Evolutionary conservation across 2,797 vertebrate genomes (phyloP).

Genomic region (Chaunax sp.): DNA sequence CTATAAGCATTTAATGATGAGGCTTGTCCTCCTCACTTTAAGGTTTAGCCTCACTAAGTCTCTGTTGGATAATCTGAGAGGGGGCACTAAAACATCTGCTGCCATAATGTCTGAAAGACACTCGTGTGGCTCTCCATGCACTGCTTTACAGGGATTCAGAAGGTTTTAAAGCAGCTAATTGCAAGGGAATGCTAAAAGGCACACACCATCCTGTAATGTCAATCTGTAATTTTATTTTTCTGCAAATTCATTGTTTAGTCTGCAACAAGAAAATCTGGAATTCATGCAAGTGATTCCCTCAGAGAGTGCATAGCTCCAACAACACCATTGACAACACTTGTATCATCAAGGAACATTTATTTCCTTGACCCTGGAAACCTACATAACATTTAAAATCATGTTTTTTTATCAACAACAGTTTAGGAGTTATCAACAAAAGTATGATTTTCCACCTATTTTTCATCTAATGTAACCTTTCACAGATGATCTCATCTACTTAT

Average conservation of each 20-base stretch:
- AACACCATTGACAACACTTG: too few species aligned
- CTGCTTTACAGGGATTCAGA: constrained; percentile 36
- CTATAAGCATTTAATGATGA: constrained; percentile 29
- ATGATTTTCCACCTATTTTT: too few species aligned
- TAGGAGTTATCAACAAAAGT: too few species aligned
- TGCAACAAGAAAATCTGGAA: constrained; percentile 15
- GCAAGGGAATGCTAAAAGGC: constrained; percentile 26
- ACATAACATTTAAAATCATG: too few species aligned
- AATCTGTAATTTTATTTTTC: constrained; percentile 30
- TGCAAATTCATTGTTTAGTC: constrained; percentile 10
- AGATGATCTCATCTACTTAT: too few species aligned
- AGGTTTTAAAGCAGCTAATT: constrained; percentile 44
- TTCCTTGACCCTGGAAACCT: too few species aligned
- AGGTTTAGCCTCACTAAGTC: constrained; percentile 21
- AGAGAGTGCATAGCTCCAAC: too few species aligned
- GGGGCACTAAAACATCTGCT: constrained; percentile 31
- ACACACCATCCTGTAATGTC: constrained; percentile 2
- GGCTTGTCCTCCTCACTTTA: constrained; percentile 16
- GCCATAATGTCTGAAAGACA: constrained; percentile 48
- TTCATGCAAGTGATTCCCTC: too few species aligned
- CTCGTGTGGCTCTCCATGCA: constrained; percentile 9
- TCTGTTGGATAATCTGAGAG: constrained; percentile 48
- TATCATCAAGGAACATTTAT: too few species aligned
- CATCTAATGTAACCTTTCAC: too few species aligned
- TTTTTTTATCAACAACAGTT: too few species aligned